These are phyloP conservation scores for Gnatocerus cornutus DNA, from an alignment of 2,888 invertebrate genomes.

Conservation along the genomic window DNA sequence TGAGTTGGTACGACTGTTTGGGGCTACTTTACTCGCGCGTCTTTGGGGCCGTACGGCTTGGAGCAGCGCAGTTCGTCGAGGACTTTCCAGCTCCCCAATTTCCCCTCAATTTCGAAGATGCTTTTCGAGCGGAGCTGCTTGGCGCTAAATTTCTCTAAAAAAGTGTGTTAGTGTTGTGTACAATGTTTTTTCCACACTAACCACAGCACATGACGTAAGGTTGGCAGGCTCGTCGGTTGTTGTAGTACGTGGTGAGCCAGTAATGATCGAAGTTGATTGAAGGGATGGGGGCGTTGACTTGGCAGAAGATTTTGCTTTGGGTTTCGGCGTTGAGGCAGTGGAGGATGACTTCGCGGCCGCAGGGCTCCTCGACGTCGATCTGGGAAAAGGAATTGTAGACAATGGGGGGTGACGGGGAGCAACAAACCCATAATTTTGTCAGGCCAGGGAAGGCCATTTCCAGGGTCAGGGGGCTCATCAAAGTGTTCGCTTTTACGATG, in stretches of 20 bases:
- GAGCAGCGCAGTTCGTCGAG: conserved; percentile 24
- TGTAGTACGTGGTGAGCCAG: conserved; percentile 25
- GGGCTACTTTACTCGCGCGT: conserved; percentile 25
- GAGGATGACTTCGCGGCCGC: conserved; percentile 17
- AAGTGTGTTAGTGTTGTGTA: neutral
- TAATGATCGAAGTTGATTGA: conserved; percentile 24
- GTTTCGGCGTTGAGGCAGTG: conserved; percentile 13
- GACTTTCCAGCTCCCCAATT: conserved; percentile 18
- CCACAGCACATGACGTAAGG: conserved; percentile 35
- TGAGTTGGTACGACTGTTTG: neutral
- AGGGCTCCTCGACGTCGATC: conserved; percentile 32
- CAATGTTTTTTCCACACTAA: neutral
- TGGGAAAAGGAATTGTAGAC: neutral
- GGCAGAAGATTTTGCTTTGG: conserved; percentile 32
- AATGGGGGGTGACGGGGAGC: too few species aligned
- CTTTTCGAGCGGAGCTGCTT: conserved; percentile 9
- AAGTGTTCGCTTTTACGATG: conserved; percentile 3
- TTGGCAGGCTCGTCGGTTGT: conserved; percentile 14
- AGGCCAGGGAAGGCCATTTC: conserved; percentile 16
- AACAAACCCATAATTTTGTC: conserved; percentile 32
- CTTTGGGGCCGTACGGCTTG: conserved; percentile 29
- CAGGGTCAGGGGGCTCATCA: neutral
- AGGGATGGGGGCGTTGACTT: conserved; percentile 24
- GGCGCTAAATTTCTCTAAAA: conserved; percentile 27
- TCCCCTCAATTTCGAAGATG: conserved; percentile 26